Conservation (phyloP, 2,797 vertebrate species). For the Paguma larvata region DNA sequence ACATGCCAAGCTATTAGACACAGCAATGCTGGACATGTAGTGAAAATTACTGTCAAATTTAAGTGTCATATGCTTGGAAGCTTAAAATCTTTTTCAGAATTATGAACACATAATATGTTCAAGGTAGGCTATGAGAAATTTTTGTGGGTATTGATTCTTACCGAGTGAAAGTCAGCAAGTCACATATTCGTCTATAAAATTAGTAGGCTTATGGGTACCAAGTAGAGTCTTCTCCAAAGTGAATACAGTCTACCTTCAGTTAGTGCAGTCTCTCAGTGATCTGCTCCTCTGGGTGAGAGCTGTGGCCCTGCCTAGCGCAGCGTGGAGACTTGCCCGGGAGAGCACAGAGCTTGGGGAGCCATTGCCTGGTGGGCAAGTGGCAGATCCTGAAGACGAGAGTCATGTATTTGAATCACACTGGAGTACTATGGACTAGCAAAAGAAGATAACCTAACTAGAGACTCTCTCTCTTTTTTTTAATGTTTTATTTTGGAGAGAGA, state of each 20-base stretch:
- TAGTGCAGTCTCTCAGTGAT: not conserved
- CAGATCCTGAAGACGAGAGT: not conserved
- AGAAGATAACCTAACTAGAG: not conserved
- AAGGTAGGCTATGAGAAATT: not conserved
- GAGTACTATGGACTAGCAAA: not conserved
- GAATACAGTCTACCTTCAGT: not conserved
- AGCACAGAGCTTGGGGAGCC: not conserved
- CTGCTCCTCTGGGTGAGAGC: not conserved
- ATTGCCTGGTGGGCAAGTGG: not conserved
- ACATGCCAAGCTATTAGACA: not conserved
- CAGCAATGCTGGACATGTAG: not conserved
- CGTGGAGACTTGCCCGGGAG: not conserved
- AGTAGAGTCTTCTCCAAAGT: not conserved
- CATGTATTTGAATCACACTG: not conserved
- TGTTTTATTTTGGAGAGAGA: no score
- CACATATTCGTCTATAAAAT: not conserved
- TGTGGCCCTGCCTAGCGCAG: not conserved
- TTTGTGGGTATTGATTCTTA: not conserved
- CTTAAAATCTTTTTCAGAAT: not conserved
- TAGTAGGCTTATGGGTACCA: not conserved
- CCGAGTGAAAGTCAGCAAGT: not conserved
- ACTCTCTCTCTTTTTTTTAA: not conserved
- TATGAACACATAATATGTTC: not conserved
- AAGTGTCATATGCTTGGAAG: not conserved
- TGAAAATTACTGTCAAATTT: slow-evolving; percentile 15